Evolutionary conservation across 2,888 invertebrate species (phyloP).

Genomic region (Brachynemurus nebulosus): DNA sequence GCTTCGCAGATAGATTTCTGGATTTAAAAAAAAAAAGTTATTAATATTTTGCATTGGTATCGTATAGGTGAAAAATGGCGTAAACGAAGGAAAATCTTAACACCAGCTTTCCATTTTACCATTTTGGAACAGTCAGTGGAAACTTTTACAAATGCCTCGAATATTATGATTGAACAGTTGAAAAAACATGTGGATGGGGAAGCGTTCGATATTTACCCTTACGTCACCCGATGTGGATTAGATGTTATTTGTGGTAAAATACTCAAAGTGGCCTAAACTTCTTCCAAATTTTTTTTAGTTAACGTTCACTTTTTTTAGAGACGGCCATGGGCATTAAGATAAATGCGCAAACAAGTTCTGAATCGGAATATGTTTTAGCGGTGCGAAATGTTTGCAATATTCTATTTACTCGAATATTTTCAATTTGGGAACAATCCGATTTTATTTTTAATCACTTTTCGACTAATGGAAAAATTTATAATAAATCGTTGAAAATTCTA

Average conservation of each 20-base stretch:
- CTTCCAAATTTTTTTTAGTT: not conserved
- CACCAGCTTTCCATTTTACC: slow-evolving; percentile 67
- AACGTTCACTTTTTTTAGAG: not conserved
- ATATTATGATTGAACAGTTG: slow-evolving; percentile 41
- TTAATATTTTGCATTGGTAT: not conserved
- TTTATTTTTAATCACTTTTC: slow-evolving; percentile 38
- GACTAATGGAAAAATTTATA: slow-evolving; percentile 41
- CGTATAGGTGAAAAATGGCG: slow-evolving; percentile 44
- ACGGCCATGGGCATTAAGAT: slow-evolving; percentile 61
- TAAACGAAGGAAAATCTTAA: slow-evolving; percentile 51
- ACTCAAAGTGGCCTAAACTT: too few relatives aligned
- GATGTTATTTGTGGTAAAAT: slow-evolving; percentile 52
- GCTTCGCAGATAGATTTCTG: not conserved
- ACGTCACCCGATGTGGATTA: slow-evolving; percentile 43
- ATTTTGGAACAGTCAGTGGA: slow-evolving; percentile 58
- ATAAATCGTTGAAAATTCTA: slow-evolving; percentile 32
- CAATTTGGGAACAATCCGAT: slow-evolving; percentile 35
- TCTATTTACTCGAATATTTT: slow-evolving; percentile 21
- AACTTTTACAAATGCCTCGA: slow-evolving; percentile 50
- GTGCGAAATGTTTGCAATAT: slow-evolving; percentile 39
- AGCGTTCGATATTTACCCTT: slow-evolving; percentile 44
- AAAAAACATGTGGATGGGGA: slow-evolving; percentile 28
- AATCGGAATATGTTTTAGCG: slow-evolving; percentile 60
- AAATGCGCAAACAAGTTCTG: slow-evolving; percentile 51
- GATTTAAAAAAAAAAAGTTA: too few relatives aligned